Conservation (phyloP, 1,140 invertebrate species). For the Argopecten irradians region DNA sequence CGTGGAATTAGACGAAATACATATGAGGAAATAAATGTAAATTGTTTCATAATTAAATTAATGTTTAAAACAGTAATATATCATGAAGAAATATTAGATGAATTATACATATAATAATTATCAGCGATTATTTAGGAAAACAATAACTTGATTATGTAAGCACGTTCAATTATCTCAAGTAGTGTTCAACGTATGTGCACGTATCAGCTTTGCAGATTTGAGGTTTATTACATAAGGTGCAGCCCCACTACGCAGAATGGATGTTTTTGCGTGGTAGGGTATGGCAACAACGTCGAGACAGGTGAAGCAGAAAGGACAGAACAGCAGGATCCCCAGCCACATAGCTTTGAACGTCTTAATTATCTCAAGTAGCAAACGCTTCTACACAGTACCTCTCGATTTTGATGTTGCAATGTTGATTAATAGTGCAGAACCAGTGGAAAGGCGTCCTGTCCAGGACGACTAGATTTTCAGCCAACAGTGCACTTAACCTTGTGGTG, state of each 20-base stretch:
- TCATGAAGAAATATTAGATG: too few species aligned
- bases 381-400: constrained; percentile 1
- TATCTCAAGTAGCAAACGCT: not conserved
- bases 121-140: too few species aligned
- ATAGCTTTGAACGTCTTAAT: constrained; percentile 17
- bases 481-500: not conserved
- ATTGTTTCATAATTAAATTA: too few species aligned
- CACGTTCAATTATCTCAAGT: not conserved
- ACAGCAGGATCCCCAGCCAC: not conserved
- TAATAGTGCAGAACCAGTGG: not conserved
- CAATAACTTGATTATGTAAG: too few species aligned
- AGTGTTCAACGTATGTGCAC: not conserved
- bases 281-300: not conserved
- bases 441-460: not conserved
- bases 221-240: not conserved
- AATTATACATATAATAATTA: too few species aligned
- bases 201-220: not conserved
- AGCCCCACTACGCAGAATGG: not conserved
- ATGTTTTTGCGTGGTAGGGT: not conserved
- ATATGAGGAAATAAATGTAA: too few species aligned
- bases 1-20: too few species aligned
- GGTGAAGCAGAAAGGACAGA: constrained; percentile 14
- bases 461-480: not conserved
- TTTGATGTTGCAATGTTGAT: constrained; percentile 18
- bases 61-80: too few species aligned